Base-by-base conservation (phyloP, 2,113 vertebrate species). In the Psittacus erithacus region DNA sequence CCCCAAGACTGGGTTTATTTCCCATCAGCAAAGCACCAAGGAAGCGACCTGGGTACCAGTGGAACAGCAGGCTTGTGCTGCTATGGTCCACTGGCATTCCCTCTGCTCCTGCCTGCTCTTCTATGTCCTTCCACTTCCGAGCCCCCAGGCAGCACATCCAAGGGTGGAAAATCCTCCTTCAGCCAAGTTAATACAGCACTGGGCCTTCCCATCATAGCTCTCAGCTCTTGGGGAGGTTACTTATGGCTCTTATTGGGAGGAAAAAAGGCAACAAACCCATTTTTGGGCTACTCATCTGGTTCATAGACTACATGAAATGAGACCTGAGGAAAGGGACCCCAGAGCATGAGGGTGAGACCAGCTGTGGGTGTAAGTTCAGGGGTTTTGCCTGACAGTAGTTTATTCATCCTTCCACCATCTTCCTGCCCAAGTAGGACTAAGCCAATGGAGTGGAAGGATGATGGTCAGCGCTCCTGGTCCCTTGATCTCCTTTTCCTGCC, bases 1-100 rank as follows among this genome's bases (percentile, higher is more conserved):
- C 55, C 31, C 2, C 1, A 24, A 24, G n/a, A 47, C 15, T 33
- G 44, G 28, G 8, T 33, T 88, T 59, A 28, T 62, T 77, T 60
- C 43, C 41, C 49, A 57, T 2, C 35, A 65, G 44, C 25, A 39
- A 33, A 33, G 17, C n/a, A 43, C 33, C 29, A 11, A n/a, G 39
- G 52, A 24, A 73, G 44, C 0, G 1, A 59, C 38, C 31, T 49
- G 13, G 55, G 29, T 75, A 53, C 25, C 35, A 57, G 67, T 27
- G 49, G 77, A 38, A 35, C 4, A 33, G 27, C 55, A 76, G 41
- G 5, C 0, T 0, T 10, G 41, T 43, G 47, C 59, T n/a, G 11
- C 44, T 28, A 15, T 0, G 1, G 28, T 67, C n/a, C 46, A 41
- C 1, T 1, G 50, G 50, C 71, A 62, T 6, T 39, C 60, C 16